phyloP scores from a whole-genome alignment of 1,140 invertebrate genomes.

The Oreohelix idahoensis region DNA sequence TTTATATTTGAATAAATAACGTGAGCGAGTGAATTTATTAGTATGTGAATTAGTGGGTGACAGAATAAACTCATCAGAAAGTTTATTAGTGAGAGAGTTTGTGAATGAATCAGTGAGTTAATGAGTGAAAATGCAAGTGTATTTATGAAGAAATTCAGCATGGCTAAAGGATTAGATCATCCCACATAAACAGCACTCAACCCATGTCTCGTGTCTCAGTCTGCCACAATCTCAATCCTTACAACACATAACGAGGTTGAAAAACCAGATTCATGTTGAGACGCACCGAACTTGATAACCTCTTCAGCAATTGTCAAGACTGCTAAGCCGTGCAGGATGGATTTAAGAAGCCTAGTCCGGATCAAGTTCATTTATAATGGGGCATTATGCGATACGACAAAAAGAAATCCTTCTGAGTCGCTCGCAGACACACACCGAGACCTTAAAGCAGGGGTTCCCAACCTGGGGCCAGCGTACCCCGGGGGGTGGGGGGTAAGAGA shows the following conservation, averaged over 20 bases:
- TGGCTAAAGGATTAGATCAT: background rate
- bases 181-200: background rate
- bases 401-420: background rate
- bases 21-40: too few relatives aligned
- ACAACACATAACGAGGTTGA: background rate
- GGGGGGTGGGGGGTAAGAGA: too few relatives aligned
- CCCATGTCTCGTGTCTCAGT: background rate
- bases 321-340: background rate
- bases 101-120: too few relatives aligned
- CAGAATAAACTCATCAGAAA: too few relatives aligned
- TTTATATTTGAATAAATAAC: too few relatives aligned
- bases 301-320: background rate
- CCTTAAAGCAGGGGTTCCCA: too few relatives aligned
- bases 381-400: background rate
- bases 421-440: background rate
- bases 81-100: too few relatives aligned
- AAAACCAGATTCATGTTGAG: slow-evolving; percentile 2
- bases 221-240: background rate
- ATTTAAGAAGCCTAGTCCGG: slow-evolving; percentile 3
- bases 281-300: background rate
- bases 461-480: too few relatives aligned
- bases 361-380: background rate
- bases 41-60: too few relatives aligned
- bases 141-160: background rate
- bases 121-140: too few relatives aligned